Evolutionary conservation across 2,797 vertebrate species (phyloP), one percentile per base, ranked within the genome.

Genomic region (Amblyraja radiata): DNA sequence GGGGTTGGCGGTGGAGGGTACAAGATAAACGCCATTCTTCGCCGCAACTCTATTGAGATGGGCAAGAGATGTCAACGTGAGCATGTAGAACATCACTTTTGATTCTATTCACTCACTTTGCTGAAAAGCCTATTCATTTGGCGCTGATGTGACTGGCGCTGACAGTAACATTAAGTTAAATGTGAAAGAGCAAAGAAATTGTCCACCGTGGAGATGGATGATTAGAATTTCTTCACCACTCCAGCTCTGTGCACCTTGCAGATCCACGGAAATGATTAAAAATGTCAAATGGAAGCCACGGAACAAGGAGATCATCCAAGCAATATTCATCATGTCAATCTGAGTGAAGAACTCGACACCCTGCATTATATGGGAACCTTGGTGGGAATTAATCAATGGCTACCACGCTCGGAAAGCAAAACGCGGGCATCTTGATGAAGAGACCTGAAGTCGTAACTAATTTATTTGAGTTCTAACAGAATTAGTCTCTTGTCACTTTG

Each of bases 91-190:
- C 18, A 73, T 39, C 1, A 25, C 46, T 73, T 91, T 36, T 73
- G 25, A 54, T 92, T 92, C 39, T 23, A 73, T 28, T 54, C 11
- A 74, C 21, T 73, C 39, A 7, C 23, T 92, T 92, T 74, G 13
- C 36, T 14, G 90, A 54, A 74, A 76, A 4, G 23, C 9, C 36
- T 16, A 28, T n/a, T 92, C 39, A 92, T 92, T 90, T 23, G 39
- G 6, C 68, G 54, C 23, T 54, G 8, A 28, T 74, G 36, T 21
- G 28, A 74, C 32, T 92, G 58, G 23, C 21, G 0, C 25, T 92
- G 90, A 58, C 71, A 92, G 23, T 8, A 54, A 92, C 65, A 92
- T 74, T 92, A 46, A 92, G 90, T 92, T 92, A 54, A 92, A 76
- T 92, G 39, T 25, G 23, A 92, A 92, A 92, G 68, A 46, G 39